Conservation (phyloP, 2,888 invertebrate genomes). For the Athalia rosae region DNA sequence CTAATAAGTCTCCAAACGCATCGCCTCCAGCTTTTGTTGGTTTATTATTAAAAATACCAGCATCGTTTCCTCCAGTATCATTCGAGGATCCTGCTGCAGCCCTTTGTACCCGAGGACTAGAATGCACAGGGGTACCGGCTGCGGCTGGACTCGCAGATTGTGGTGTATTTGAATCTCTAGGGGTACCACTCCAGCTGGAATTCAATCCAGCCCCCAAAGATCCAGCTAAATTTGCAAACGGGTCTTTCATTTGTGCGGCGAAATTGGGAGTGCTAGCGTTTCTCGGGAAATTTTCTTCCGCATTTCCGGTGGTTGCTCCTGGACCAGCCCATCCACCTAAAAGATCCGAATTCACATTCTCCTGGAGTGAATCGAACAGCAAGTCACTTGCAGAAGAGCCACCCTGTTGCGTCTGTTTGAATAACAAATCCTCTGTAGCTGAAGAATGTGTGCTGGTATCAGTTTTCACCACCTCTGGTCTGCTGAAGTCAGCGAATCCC, state of each 20-base stretch:
- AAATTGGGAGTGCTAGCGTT: constrained; percentile 76
- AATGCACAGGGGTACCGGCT: constrained; percentile 74
- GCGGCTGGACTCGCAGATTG: constrained; percentile 69
- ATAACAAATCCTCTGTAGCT: constrained; percentile 32
- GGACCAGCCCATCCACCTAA: constrained; percentile 74
- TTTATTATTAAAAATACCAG: constrained; percentile 56
- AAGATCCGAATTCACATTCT: constrained; percentile 73
- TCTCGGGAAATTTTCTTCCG: constrained; percentile 70
- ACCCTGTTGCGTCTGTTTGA: constrained; percentile 38
- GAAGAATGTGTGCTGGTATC: constrained; percentile 29
- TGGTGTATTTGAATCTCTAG: constrained; percentile 69
- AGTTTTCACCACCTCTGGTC: constrained; percentile 54
- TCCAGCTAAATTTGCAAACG: constrained; percentile 82
- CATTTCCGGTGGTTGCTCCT: constrained; percentile 50
- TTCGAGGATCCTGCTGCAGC: constrained; percentile 51
- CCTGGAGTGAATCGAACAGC: constrained; percentile 58
- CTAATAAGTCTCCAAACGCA: constrained; percentile 93
- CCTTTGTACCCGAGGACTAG: constrained; percentile 71
- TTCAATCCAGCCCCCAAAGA: constrained; percentile 68
- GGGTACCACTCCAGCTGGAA: constrained; percentile 71
- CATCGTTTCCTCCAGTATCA: constrained; percentile 52
- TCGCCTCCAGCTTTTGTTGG: constrained; percentile 75
- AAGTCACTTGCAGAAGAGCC: constrained; percentile 59
- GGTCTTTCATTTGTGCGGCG: constrained; percentile 78
- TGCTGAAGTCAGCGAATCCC: constrained; percentile 64